Evolutionary conservation across 2,113 vertebrate species (phyloP).

Genomic region (Limnothrissa miodon): DNA sequence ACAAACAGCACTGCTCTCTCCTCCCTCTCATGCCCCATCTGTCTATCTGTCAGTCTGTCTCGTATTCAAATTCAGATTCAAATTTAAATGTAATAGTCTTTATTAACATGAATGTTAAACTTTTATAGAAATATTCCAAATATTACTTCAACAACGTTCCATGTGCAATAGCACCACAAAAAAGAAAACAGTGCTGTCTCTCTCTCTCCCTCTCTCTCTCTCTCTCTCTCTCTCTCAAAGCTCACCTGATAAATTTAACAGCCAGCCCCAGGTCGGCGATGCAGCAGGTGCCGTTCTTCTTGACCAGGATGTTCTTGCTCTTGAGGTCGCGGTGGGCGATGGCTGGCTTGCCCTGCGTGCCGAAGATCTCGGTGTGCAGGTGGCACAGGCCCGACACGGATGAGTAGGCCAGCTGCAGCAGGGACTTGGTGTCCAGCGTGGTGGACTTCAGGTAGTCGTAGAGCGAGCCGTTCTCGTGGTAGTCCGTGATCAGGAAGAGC

Average conservation of each 20-base stretch:
- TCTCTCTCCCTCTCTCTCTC: neutral
- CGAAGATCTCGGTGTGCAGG: constrained; percentile 95
- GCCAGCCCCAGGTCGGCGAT: constrained; percentile 94
- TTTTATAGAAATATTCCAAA: too few relatives aligned
- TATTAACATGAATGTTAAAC: too few relatives aligned
- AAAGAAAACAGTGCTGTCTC: too few relatives aligned
- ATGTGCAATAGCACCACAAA: too few relatives aligned
- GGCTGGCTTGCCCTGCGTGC: constrained; percentile 94
- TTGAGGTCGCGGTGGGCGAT: constrained; percentile 96
- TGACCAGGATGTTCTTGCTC: constrained; percentile 97
- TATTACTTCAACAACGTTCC: too few relatives aligned
- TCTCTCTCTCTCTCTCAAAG: neutral
- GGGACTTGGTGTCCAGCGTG: constrained; percentile 84
- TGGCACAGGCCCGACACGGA: constrained; percentile 93
- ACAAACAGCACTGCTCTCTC: neutral
- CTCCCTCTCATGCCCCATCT: too few relatives aligned
- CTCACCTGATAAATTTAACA: constrained; percentile 95
- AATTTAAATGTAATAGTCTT: too few relatives aligned
- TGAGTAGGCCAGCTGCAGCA: constrained; percentile 89
- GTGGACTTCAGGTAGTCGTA: constrained; percentile 96
- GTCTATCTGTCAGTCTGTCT: neutral
- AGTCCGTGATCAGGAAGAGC: constrained; percentile 95
- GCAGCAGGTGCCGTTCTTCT: constrained; percentile 93
- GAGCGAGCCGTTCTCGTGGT: constrained; percentile 93
- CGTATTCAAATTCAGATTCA: too few relatives aligned